Evolutionary conservation across 2,888 invertebrate species (phyloP), one percentile per base, ranked within the genome.

Genomic region (Morpho deidamia): DNA sequence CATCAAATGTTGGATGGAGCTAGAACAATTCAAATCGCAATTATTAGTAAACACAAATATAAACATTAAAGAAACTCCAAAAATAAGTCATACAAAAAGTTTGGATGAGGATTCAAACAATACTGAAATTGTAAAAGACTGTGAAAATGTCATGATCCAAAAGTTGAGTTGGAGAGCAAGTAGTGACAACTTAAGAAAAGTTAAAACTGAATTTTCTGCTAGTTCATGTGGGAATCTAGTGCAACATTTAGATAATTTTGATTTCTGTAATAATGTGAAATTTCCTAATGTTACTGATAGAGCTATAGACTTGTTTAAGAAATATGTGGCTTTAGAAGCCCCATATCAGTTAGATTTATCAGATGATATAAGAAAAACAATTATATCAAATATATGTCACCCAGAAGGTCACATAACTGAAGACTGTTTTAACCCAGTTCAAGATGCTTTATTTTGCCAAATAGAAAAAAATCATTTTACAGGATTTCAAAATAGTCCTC

Each of bases 401-500:
- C 92, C 92, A 63, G 92, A 93, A 72, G 93, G 93, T 50, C 83
- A 91, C 56, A 90, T 94, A 53, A 91, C 92, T 67, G 90, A 94
- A 47, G 91, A 92, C 67, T 95, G 95, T 74, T 96, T 97, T 76
- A 91, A 92, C 61, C 91, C 92, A 57, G 93, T 95, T 51, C 95
- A 96, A 77, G 91, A 92, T 62, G 91, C 91, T 76, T 90, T 96
- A 56, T 91, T 93, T 60, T 89, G 91, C 53, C 84, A 92, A 71
- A 91, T 97, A 77, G 93, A 96, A 68, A 91, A 90, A 49, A 92
- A 94, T 81, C 94, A 94, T 86, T 94, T 95, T 76, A 92, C 93
- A 68, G 94, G 94, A 65, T 99, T 97, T 83, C 82, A 95, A 62
- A 92, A 93, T 68, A 97, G 97, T 78, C 94, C 95, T 71, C 95